Evolutionary conservation across 1,140 invertebrate species (phyloP).

Genomic region (Pseudomyrmex concolor): DNA sequence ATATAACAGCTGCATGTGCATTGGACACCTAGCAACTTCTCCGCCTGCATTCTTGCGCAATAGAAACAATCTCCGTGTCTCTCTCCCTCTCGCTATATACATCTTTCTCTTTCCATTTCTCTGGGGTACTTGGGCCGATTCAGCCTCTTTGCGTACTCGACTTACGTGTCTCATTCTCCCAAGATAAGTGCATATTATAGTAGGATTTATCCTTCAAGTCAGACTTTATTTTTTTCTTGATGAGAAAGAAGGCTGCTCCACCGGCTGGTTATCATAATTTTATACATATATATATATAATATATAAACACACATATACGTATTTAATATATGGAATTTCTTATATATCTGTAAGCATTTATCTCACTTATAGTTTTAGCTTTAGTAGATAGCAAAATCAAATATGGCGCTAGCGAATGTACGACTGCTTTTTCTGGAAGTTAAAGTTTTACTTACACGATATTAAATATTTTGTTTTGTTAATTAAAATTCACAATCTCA

Average conservation of each 20-base stretch:
- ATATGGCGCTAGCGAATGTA: not conserved
- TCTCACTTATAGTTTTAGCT: not conserved
- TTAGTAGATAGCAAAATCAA: not conserved
- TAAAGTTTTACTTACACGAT: not conserved
- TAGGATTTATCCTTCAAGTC: constrained; percentile 22
- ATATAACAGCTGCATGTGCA: constrained; percentile 72
- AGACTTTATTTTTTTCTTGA: constrained; percentile 30
- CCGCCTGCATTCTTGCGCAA: constrained; percentile 70
- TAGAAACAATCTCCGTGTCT: constrained; percentile 58
- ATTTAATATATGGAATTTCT: no score
- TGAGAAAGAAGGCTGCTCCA: not conserved
- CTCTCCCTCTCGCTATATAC: constrained; percentile 18
- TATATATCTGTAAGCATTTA: not conserved
- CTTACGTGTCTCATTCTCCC: constrained; percentile 4
- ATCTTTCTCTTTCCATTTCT: constrained; percentile 22
- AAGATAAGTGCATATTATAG: constrained; percentile 2
- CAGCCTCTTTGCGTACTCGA: not conserved
- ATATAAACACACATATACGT: no score
- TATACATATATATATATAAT: no score
- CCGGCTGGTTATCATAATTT: not conserved
- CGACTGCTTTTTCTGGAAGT: not conserved
- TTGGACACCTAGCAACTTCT: constrained; percentile 66
- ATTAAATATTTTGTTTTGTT: not conserved
- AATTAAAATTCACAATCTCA: not conserved
- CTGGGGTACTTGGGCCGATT: not conserved